phyloP scores from a whole-genome alignment of 2,797 vertebrate genomes.

The Acanthurus lineatus region DNA sequence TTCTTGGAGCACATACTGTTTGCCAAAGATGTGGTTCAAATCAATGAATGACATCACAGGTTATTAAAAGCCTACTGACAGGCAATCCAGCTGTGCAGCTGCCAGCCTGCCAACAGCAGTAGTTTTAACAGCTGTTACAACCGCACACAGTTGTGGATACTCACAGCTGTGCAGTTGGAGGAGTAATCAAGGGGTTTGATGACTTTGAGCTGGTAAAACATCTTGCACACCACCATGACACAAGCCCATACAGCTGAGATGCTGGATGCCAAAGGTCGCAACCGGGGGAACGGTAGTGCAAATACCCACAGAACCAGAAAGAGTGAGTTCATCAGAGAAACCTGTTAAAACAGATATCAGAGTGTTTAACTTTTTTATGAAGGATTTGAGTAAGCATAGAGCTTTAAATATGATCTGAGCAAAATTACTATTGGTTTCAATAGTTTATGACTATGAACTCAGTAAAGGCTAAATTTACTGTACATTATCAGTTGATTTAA shows the following conservation, averaged over 20 bases:
- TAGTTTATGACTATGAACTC: background rate
- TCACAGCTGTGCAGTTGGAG: slow-evolving; percentile 87
- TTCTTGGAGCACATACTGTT: background rate
- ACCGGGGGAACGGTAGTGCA: slow-evolving; percentile 81
- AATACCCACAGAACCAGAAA: slow-evolving; percentile 86
- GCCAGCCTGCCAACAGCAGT: background rate
- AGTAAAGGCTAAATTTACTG: background rate
- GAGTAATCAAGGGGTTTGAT: slow-evolving; percentile 84
- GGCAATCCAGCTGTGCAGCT: background rate
- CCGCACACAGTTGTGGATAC: slow-evolving; percentile 29
- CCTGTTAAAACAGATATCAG: slow-evolving; percentile 67
- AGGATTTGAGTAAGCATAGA: no score
- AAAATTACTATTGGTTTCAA: background rate
- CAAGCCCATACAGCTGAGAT: slow-evolving; percentile 86
- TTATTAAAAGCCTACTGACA: background rate
- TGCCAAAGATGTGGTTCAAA: background rate
- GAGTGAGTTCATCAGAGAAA: slow-evolving; percentile 86
- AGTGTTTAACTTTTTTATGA: background rate
- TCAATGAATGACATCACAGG: background rate
- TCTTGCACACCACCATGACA: slow-evolving; percentile 86
- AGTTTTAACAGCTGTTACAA: background rate
- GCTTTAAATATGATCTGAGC: background rate
- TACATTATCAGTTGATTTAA: background rate
- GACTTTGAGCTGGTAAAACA: slow-evolving; percentile 89
- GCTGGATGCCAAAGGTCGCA: slow-evolving; percentile 79